A percentile compares a stretch with the other conserved stretches of the same genome.
Evolutionary conservation across 2,797 vertebrate species (phyloP).

Genomic region (Chaenodraco wilsoni): DNA sequence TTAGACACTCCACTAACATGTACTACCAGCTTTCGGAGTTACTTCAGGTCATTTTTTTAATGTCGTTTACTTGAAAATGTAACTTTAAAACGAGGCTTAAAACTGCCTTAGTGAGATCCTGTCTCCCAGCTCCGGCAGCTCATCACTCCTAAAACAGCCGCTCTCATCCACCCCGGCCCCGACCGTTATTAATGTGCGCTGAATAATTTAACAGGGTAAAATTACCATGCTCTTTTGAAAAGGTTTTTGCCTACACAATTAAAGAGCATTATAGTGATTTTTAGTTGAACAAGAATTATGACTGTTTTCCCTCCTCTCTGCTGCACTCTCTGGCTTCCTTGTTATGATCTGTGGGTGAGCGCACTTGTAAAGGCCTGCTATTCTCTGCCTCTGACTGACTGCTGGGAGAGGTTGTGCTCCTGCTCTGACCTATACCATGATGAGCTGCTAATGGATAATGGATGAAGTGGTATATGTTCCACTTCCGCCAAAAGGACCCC

Average conservation of each 20-base stretch:
- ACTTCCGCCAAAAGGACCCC: conserved; percentile 62
- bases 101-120: conserved; percentile 69
- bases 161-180: conserved; percentile 75
- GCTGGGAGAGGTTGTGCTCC: conserved; percentile 69
- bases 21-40: conserved; percentile 52
- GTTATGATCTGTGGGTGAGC: conserved; percentile 59
- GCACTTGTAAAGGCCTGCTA: conserved; percentile 41
- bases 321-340: conserved; percentile 51
- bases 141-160: conserved; percentile 84
- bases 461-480: conserved; percentile 76
- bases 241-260: conserved; percentile 88
- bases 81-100: conserved; percentile 73
- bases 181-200: conserved; percentile 87
- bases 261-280: conserved; percentile 87
- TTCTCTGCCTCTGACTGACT: conserved; percentile 50
- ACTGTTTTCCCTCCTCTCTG: conserved; percentile 69
- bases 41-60: conserved; percentile 69
- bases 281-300: conserved; percentile 84
- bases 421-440: conserved; percentile 75
- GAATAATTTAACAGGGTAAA: conserved; percentile 89
- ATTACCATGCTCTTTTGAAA: conserved; percentile 88
- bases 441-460: conserved; percentile 82
- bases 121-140: conserved; percentile 77
- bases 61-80: conserved; percentile 70
- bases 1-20: conserved; percentile 35